These are phyloP conservation scores for Drosophila rellima DNA, from an alignment of 2,888 invertebrate species.

Conservation along the genomic window DNA sequence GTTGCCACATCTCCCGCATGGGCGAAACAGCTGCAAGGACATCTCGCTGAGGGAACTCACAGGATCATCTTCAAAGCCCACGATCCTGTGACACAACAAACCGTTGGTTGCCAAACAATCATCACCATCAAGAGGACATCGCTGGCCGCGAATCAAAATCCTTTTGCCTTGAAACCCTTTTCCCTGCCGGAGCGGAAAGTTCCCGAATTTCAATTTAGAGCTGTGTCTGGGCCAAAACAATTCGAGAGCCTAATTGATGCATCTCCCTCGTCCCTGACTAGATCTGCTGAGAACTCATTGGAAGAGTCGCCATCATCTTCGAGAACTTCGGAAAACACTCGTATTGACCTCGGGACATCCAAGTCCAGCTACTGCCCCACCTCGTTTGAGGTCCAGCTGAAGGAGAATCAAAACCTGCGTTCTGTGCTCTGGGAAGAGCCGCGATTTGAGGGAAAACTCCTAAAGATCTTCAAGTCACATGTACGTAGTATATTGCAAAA, in stretches of 20 bases:
- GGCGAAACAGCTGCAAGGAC: conserved; percentile 88
- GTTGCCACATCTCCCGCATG: conserved; percentile 88
- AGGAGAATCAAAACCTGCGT: conserved; percentile 87
- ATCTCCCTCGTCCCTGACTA: background rate
- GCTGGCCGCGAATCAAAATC: conserved; percentile 67
- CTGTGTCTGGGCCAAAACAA: background rate
- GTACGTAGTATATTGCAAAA: conserved; percentile 83
- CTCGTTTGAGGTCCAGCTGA: conserved; percentile 88
- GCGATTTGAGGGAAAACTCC: conserved; percentile 86
- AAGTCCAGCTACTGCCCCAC: conserved; percentile 87
- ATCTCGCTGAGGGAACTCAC: conserved; percentile 88
- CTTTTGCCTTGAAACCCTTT: background rate
- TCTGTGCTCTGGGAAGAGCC: conserved; percentile 89
- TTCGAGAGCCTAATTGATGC: conserved; percentile 23
- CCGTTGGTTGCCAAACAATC: conserved; percentile 87
- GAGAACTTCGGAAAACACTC: conserved; percentile 23
- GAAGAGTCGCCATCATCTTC: conserved; percentile 10
- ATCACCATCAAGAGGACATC: conserved; percentile 87
- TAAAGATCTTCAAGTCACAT: conserved; percentile 87
- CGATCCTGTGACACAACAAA: conserved; percentile 87
- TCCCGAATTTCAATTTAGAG: conserved; percentile 7
- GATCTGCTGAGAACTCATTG: conserved; percentile 19
- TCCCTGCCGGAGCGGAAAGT: background rate
- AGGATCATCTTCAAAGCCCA: conserved; percentile 88
- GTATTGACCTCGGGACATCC: conserved; percentile 63